Conservation (phyloP, 2,888 invertebrate genomes). For the Iselma pallidipennis region DNA sequence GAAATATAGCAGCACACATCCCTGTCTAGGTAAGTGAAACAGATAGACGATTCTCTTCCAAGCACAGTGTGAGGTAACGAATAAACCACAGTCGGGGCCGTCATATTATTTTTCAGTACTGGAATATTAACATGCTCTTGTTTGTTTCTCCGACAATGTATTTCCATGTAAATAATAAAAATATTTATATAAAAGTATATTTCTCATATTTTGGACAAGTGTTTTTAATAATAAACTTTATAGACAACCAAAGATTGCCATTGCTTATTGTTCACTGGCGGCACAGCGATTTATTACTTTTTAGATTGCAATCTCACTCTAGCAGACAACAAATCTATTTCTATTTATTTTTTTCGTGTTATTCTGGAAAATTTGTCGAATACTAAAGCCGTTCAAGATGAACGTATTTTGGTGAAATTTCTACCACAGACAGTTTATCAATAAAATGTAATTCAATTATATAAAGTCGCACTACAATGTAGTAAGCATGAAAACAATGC, state of each 20-base stretch:
- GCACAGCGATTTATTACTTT: constrained; percentile 8
- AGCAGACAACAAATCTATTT: constrained; percentile 11
- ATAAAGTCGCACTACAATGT: no score
- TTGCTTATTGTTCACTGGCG: neutral
- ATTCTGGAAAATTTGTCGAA: no score
- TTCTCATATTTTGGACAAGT: no score
- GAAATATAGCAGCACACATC: constrained; percentile 15
- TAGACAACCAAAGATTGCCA: no score
- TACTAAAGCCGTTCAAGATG: no score
- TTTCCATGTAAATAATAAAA: no score
- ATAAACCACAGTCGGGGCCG: constrained; percentile 13
- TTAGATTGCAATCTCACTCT: constrained; percentile 5
- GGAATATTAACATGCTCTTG: neutral
- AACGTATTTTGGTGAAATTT: no score
- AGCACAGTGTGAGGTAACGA: neutral
- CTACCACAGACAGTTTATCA: no score
- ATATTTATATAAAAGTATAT: no score
- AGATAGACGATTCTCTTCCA: constrained; percentile 4
- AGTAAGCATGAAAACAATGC: no score
- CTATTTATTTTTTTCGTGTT: neutral
- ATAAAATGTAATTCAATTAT: no score
- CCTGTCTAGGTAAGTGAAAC: constrained; percentile 16
- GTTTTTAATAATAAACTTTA: constrained; percentile 15
- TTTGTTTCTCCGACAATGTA: no score
- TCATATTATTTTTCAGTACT: neutral